Conservation (phyloP, 2,888 invertebrate genomes). For the Chrysodeixis includens region DNA sequence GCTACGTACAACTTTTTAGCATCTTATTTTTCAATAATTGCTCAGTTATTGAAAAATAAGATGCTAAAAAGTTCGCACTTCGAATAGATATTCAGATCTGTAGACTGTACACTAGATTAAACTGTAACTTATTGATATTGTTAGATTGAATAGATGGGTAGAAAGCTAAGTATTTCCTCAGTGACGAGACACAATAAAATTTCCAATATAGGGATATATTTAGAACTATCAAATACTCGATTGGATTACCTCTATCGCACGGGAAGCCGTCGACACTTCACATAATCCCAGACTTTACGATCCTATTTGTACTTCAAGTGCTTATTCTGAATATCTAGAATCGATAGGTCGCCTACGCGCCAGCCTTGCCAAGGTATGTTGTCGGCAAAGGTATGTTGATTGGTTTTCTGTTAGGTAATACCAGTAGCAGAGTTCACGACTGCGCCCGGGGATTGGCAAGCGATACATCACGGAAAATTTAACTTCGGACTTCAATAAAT, state of each 20-base stretch:
- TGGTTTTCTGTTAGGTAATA: not conserved
- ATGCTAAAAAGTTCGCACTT: too few relatives aligned
- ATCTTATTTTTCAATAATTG: too few relatives aligned
- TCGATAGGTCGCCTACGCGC: conserved; percentile 36
- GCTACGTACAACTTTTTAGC: too few relatives aligned
- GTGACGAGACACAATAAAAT: not conserved
- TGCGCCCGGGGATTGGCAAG: conserved; percentile 2
- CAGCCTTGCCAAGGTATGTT: conserved; percentile 22
- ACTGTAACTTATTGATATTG: too few relatives aligned
- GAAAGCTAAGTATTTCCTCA: not conserved
- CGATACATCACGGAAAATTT: not conserved
- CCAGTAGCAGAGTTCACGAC: not conserved
- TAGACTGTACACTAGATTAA: too few relatives aligned
- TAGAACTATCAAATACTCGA: conserved; percentile 8
- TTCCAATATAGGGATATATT: not conserved
- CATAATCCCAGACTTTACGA: conserved; percentile 48
- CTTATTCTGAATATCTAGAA: conserved; percentile 38
- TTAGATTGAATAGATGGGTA: not conserved
- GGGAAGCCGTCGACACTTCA: conserved; percentile 47
- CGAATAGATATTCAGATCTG: too few relatives aligned
- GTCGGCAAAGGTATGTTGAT: conserved; percentile 2
- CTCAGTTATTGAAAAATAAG: too few relatives aligned
- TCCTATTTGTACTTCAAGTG: conserved; percentile 40
- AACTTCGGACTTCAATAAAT: not conserved
- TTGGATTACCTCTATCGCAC: conserved; percentile 29